phyloP scores from a whole-genome alignment of 2,797 vertebrate genomes.

The Darevskia nairensis region DNA sequence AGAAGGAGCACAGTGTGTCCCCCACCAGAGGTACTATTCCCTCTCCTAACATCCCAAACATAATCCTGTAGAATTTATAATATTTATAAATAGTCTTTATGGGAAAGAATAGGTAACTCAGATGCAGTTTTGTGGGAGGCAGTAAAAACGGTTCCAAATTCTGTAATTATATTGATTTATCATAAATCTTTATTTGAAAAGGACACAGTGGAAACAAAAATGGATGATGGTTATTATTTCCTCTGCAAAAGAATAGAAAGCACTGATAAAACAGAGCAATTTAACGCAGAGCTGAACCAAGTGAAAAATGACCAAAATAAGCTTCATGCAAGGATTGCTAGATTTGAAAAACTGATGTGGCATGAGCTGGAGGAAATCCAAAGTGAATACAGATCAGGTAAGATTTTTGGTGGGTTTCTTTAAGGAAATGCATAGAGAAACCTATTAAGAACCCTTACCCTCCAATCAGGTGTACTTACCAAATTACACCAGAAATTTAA shows the following conservation, averaged over 20 bases:
- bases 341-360: slow-evolving; percentile 80
- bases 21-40: too few relatives aligned
- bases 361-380: slow-evolving; percentile 85
- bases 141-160: neutral
- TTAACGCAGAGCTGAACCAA: slow-evolving; percentile 62
- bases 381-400: slow-evolving; percentile 85
- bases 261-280: slow-evolving; percentile 67
- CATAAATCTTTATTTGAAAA: slow-evolving; percentile 62
- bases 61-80: neutral
- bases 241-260: slow-evolving; percentile 76
- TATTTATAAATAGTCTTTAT: neutral
- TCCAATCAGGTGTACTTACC: neutral
- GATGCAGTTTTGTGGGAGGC: rapidly evolving
- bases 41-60: too few relatives aligned
- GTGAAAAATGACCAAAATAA: slow-evolving; percentile 76
- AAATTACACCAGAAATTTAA: neutral
- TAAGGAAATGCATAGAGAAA: neutral
- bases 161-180: neutral
- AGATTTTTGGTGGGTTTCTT: slow-evolving; percentile 33
- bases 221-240: slow-evolving; percentile 71
- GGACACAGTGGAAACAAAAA: slow-evolving; percentile 76
- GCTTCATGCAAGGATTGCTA: slow-evolving; percentile 74
- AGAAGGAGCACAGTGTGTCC: too few relatives aligned
- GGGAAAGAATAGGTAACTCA: neutral
- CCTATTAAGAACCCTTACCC: neutral